Evolutionary conservation across 2,797 vertebrate species (phyloP).

Genomic region (Chromis chromis): DNA sequence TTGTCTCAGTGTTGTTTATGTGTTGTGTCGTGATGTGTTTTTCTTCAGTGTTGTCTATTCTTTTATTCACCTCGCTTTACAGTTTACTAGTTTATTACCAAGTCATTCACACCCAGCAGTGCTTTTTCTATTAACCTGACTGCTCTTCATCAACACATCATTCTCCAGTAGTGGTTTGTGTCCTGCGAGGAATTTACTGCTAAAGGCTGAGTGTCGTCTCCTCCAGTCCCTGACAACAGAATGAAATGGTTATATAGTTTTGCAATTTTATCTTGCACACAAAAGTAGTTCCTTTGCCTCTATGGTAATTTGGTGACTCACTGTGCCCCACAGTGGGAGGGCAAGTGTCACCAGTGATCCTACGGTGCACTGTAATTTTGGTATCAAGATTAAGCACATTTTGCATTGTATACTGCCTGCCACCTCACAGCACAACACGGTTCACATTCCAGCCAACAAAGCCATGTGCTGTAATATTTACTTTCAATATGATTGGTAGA

Average conservation of each 20-base stretch:
- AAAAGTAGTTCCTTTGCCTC: neutral
- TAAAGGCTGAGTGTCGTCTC: conserved; percentile 21
- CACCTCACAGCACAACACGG: neutral
- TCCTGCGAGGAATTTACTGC: conserved; percentile 21
- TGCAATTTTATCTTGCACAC: neutral
- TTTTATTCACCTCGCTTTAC: conserved; percentile 20
- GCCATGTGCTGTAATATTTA: neutral
- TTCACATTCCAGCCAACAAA: neutral
- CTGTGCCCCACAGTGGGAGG: neutral
- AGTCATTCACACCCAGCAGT: conserved; percentile 9
- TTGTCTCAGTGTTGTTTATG: conserved; percentile 57
- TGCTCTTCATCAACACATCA: conserved; percentile 6
- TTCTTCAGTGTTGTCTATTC: conserved; percentile 19
- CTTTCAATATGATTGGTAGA: no score
- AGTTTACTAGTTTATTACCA: conserved; percentile 20
- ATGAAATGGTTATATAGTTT: neutral
- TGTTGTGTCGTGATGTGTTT: conserved; percentile 46
- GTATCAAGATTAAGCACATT: conserved; percentile 13
- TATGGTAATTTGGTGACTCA: conserved; percentile 20
- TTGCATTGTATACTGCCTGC: neutral
- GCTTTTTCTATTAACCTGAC: conserved; percentile 6
- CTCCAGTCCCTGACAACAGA: conserved; percentile 5
- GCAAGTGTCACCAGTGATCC: neutral
- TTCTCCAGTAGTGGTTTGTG: conserved; percentile 46
- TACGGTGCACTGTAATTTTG: conserved; percentile 4